Conservation (phyloP, 1,140 invertebrate genomes). For the Psix sp. region DNA sequence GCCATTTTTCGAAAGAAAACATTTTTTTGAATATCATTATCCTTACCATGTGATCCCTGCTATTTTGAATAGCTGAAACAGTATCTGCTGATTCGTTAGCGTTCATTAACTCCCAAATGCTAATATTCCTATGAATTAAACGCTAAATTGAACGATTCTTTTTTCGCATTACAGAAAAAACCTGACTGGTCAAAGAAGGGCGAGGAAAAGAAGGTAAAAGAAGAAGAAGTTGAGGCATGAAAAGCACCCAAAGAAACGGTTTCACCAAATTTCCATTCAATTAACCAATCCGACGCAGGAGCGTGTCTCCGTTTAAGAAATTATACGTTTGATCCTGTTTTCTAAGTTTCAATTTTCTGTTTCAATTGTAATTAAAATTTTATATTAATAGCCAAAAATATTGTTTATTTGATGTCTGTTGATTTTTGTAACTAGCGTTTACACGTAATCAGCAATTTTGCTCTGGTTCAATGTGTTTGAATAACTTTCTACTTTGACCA, state of each 20-base stretch:
- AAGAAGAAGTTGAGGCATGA: constrained; percentile 89
- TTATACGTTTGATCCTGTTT: constrained; percentile 28
- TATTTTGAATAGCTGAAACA: constrained; percentile 42
- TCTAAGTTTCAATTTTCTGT: constrained; percentile 18
- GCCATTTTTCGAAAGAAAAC: background rate
- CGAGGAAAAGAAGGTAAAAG: constrained; percentile 92
- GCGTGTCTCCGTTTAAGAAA: constrained; percentile 16
- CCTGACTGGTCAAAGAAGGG: constrained; percentile 94
- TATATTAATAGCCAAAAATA: constrained; percentile 16
- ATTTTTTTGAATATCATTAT: constrained; percentile 15
- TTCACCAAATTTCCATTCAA: constrained; percentile 52
- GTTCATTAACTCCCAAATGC: constrained; percentile 41
- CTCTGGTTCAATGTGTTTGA: constrained; percentile 48
- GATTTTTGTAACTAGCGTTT: constrained; percentile 25
- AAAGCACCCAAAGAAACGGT: constrained; percentile 62
- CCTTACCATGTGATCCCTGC: background rate
- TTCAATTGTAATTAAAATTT: constrained; percentile 12
- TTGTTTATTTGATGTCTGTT: constrained; percentile 17
- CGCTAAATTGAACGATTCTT: constrained; percentile 23
- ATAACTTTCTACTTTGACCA: constrained; percentile 28
- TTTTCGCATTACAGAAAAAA: constrained; percentile 85
- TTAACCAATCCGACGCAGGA: constrained; percentile 47
- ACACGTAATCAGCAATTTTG: constrained; percentile 56
- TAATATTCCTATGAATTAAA: constrained; percentile 19
- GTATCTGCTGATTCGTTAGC: constrained; percentile 23